phyloP scores from a whole-genome alignment of 2,113 vertebrate species.

The Xenopus laevis region DNA sequence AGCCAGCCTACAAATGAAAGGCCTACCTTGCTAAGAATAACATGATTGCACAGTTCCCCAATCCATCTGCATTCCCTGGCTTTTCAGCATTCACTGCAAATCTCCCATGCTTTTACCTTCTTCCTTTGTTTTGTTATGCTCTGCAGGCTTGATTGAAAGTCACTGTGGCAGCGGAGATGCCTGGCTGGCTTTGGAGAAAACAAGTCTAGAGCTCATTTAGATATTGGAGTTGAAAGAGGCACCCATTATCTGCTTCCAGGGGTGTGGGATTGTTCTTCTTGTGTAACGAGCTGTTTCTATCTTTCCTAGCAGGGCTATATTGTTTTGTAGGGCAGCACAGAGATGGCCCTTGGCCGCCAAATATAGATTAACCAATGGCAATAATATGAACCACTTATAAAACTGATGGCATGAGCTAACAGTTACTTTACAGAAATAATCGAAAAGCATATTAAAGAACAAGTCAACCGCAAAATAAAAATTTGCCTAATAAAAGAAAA shows the following conservation, averaged over 20 bases:
- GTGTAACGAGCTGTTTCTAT: slow-evolving; percentile 29
- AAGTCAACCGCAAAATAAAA: too few species aligned
- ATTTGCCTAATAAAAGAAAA: too few species aligned
- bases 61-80: slow-evolving; percentile 58
- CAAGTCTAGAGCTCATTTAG: slow-evolving; percentile 62
- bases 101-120: slow-evolving; percentile 66
- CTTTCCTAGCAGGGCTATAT: too few species aligned
- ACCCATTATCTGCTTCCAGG: slow-evolving; percentile 58
- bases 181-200: slow-evolving; percentile 74
- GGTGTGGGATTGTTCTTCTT: not conserved
- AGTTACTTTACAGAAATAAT: too few species aligned
- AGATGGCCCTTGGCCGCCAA: too few species aligned
- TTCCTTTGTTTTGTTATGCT: slow-evolving; percentile 69
- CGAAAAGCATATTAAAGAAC: too few species aligned
- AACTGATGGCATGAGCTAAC: too few species aligned
- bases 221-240: slow-evolving; percentile 59
- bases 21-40: slow-evolving; percentile 39
- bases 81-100: slow-evolving; percentile 66
- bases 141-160: slow-evolving; percentile 79
- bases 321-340: too few species aligned
- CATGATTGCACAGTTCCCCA: slow-evolving; percentile 44
- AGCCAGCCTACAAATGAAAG: slow-evolving; percentile 28
- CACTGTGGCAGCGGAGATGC: slow-evolving; percentile 74
- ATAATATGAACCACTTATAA: too few species aligned
- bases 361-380: too few species aligned